These are phyloP conservation scores for Pyrgus malvae DNA, from an alignment of 2,888 invertebrate species.

Conservation along the genomic window DNA sequence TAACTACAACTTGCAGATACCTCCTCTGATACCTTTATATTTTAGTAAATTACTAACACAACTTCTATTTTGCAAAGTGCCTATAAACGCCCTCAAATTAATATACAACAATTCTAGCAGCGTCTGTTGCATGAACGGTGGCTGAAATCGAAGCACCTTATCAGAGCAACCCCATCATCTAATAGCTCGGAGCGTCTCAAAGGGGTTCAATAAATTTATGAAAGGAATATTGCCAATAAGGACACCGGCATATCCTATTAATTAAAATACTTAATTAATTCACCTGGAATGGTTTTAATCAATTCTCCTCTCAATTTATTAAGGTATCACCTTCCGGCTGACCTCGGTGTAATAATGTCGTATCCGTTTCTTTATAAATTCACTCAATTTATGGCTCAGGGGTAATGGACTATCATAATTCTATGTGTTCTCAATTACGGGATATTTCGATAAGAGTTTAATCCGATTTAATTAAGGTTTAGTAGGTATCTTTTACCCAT, in stretches of 20 bases:
- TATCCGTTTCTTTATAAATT: conserved; percentile 34
- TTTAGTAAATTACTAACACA: no score
- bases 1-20: no score
- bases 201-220: conserved; percentile 79
- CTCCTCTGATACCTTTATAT: no score
- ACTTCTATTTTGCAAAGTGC: no score
- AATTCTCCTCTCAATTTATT: conserved; percentile 78
- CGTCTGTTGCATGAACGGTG: conserved; percentile 7
- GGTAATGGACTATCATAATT: conserved; percentile 7
- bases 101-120: conserved; percentile 1
- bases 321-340: conserved; percentile 59
- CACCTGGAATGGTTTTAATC: conserved; percentile 81
- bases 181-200: conserved; percentile 59
- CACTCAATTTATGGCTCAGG: conserved; percentile 4
- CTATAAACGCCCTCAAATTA: no score
- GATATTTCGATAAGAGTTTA: not conserved
- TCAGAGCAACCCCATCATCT: conserved; percentile 56
- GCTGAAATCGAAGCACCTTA: conserved; percentile 18
- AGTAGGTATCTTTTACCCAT: no score
- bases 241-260: conserved; percentile 79
- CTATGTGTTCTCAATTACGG: not conserved
- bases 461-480: no score
- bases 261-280: conserved; percentile 82
- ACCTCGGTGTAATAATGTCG: conserved; percentile 40
- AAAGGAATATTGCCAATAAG: conserved; percentile 82